These are phyloP conservation scores for Bimastos eiseni DNA, from an alignment of 2,888 invertebrate genomes.

Conservation along the genomic window DNA sequence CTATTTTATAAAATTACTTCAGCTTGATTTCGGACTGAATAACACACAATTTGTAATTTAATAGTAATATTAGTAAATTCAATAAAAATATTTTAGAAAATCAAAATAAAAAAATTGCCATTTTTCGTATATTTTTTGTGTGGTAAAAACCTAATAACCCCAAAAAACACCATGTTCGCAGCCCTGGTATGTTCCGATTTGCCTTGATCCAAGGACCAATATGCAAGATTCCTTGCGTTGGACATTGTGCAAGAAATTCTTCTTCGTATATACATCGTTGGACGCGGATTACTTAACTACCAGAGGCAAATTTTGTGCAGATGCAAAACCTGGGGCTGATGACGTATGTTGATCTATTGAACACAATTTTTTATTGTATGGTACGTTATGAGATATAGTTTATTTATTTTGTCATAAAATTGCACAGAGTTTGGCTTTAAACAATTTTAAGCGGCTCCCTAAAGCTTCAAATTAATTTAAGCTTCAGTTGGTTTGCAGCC, in stretches of 20 bases:
- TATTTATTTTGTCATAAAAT: background rate
- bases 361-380: background rate
- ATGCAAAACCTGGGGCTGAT: background rate
- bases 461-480: background rate
- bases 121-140: too few species aligned
- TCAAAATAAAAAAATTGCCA: too few species aligned
- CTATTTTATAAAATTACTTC: too few species aligned
- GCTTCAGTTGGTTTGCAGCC: background rate
- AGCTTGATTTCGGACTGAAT: too few species aligned
- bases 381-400: background rate
- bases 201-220: too few species aligned
- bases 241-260: background rate
- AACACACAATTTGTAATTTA: too few species aligned
- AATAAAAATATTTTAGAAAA: too few species aligned
- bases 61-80: too few species aligned
- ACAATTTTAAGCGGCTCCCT: background rate
- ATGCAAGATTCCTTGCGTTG: too few species aligned
- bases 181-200: too few species aligned
- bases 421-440: background rate
- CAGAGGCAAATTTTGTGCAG: background rate
- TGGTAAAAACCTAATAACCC: too few species aligned
- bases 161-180: too few species aligned
- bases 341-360: background rate
- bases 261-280: background rate
- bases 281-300: background rate